Percentiles rank a stretch among this genome's conserved stretches.
Evolutionary conservation across 2,888 invertebrate genomes (phyloP).

Genomic region (Busseola fusca): DNA sequence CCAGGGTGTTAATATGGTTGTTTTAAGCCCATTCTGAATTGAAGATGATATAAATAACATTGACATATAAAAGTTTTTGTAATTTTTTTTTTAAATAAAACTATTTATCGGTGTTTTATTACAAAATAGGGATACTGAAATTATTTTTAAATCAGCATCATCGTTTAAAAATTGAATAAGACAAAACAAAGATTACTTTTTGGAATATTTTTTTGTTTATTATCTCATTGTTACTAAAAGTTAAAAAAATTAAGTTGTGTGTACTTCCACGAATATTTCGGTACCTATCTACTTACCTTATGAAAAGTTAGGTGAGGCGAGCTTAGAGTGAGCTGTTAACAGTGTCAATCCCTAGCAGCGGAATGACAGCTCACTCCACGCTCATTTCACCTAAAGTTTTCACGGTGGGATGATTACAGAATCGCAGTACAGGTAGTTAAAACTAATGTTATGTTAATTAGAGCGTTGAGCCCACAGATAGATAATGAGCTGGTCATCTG

Average conservation of each 20-base stretch:
- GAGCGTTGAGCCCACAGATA: conserved; percentile 35
- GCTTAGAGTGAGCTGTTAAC: too few relatives aligned
- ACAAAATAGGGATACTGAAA: background rate
- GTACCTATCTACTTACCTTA: conserved; percentile 4
- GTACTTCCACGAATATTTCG: background rate
- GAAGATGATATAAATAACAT: background rate
- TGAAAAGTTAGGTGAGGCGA: too few relatives aligned
- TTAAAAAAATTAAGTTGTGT: background rate
- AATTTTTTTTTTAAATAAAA: too few relatives aligned
- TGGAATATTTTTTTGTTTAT: background rate
- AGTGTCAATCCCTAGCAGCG: too few relatives aligned
- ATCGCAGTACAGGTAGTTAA: conserved; percentile 4
- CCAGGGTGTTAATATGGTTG: background rate
- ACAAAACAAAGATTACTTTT: background rate
- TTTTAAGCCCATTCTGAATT: background rate
- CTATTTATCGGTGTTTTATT: background rate
- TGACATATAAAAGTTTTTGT: background rate
- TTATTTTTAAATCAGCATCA: too few relatives aligned
- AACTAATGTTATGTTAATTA: conserved; percentile 22
- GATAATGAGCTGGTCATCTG: conserved; percentile 36
- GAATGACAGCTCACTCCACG: too few relatives aligned
- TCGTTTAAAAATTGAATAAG: background rate
- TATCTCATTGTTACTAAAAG: background rate
- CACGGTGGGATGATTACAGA: too few relatives aligned
- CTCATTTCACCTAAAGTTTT: too few relatives aligned